Base-by-base conservation (phyloP, 2,113 vertebrate genomes). In the Tyrannus savana region DNA sequence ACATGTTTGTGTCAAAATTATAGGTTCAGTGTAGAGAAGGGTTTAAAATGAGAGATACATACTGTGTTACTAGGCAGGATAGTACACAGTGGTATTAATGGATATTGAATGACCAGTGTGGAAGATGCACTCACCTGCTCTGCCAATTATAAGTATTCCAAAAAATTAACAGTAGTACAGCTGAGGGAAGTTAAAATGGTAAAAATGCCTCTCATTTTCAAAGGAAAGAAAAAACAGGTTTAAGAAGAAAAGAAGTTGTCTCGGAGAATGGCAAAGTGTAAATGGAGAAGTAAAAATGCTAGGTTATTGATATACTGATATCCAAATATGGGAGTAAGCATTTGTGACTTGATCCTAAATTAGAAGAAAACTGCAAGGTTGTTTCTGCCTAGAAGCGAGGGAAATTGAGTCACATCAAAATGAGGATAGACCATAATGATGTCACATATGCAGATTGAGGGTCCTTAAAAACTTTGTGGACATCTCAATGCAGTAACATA, bases 321-420 rank as follows among this genome's bases (percentile, higher is more conserved):
- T 49, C 3, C 4, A 39, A 46, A 2, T 37, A 49, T 24, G 3
- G 6, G 19, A 84, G 10, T 25, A 71, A 80, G 41, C 3, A 37
- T 49, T 31, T 75, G 10, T 53, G 63, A 50, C 21, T 41, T 55
- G 4, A 8, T 74, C 4, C 27, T 66, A 39, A 73, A 71, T 41
- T 24, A 74, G 59, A 78, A 86, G 14, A 53, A 88, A 89, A 46
- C 8, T 35, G 35, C 35, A 80, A 71, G 16, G 19, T 77, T 86
- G 2, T 64, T 12, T 72, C 5, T 63, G 7, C 19, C 15, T 80
- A 66, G 30, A 72, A 83, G 9, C 0, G 0, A 55, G 23, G 7
- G 11, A 86, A 87, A 60, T 11, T 27, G 19, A 71, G 19, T 4
- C 10, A 47, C 7, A 59, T 18, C 8, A 47, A 44, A 66, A 71